Evolutionary conservation across 2,888 invertebrate species (phyloP).

Genomic region (Parascotia fuliginaria): DNA sequence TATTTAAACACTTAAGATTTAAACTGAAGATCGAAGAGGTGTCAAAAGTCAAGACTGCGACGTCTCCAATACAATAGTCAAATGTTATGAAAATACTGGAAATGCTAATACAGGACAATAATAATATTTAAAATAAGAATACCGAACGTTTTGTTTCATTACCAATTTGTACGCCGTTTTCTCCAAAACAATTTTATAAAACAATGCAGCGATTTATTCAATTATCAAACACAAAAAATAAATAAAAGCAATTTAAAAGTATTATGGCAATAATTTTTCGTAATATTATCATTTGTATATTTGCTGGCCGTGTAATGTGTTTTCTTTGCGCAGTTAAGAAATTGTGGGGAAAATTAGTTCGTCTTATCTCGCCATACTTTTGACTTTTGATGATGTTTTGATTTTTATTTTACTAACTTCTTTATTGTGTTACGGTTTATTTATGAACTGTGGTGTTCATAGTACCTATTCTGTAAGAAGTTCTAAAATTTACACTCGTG

Average conservation of each 20-base stretch:
- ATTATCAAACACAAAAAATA: constrained; percentile 5
- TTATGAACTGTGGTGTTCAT: no score
- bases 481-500: no score
- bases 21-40: no score
- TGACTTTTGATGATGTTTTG: neutral
- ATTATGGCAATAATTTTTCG: neutral
- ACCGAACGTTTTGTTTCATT: constrained; percentile 26
- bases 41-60: neutral
- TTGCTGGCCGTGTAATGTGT: constrained; percentile 1
- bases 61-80: neutral
- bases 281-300: constrained; percentile 5
- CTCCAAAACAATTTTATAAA: neutral
- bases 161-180: constrained; percentile 11
- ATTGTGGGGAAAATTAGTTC: neutral
- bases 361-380: neutral
- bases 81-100: neutral
- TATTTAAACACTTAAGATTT: no score
- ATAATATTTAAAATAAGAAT: constrained; percentile 22
- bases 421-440: no score
- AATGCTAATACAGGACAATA: constrained; percentile 8
- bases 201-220: constrained; percentile 2
- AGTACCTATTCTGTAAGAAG: no score
- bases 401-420: neutral
- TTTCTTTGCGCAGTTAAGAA: constrained; percentile 4
- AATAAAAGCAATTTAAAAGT: constrained; percentile 7